phyloP scores from a whole-genome alignment of 1,140 invertebrate species.

The Drosophila nikananu region DNA sequence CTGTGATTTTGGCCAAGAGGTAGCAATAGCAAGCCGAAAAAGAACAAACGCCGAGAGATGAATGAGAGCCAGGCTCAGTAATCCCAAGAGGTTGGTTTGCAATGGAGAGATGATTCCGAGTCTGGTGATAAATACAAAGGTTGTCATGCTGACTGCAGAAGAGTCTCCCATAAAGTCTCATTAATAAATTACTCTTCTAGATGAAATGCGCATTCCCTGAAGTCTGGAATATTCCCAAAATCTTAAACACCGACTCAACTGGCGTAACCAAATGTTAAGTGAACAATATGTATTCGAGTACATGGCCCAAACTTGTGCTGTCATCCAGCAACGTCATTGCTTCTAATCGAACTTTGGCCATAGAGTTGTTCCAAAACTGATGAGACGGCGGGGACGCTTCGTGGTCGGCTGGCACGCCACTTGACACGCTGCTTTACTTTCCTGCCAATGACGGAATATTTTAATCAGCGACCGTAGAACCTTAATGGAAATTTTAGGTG shows the following conservation, averaged over 20 bases:
- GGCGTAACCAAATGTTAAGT: not conserved
- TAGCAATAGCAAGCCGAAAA: constrained; percentile 7
- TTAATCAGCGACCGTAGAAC: not conserved
- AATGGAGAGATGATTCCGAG: not conserved
- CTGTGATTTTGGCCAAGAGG: constrained; percentile 54
- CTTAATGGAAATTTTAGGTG: not conserved
- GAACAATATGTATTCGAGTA: not conserved
- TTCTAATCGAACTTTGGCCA: constrained; percentile 24
- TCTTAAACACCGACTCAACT: not conserved
- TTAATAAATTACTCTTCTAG: not conserved
- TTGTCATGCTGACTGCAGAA: not conserved
- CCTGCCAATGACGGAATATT: not conserved
- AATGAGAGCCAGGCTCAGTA: constrained; percentile 1
- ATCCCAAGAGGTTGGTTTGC: not conserved
- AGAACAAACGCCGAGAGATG: not conserved
- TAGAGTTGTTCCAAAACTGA: not conserved
- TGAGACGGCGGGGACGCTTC: constrained; percentile 1
- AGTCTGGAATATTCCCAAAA: constrained; percentile 5
- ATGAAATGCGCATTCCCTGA: not conserved
- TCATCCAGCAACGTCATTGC: constrained; percentile 12
- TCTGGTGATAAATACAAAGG: not conserved
- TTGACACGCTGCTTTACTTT: constrained; percentile 13
- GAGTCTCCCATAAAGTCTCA: not conserved
- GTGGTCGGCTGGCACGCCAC: constrained; percentile 9
- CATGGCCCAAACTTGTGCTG: constrained; percentile 2